phyloP scores from a whole-genome alignment of 1,140 invertebrate genomes.

The Mamestra configurata region DNA sequence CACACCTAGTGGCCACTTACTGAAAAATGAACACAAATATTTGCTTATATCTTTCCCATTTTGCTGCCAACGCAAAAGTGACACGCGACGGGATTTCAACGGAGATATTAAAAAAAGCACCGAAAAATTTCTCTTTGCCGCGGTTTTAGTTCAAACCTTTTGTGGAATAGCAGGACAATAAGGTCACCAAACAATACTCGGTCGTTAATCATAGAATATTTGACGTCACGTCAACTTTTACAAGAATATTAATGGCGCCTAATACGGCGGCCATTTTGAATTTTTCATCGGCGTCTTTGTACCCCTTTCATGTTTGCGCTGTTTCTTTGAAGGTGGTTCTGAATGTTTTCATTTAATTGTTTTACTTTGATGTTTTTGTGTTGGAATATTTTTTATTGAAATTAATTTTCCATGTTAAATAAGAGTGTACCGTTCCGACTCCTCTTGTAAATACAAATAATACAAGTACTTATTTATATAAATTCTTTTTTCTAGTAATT shows the following conservation, averaged over 20 bases:
- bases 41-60: conserved; percentile 71
- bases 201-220: conserved; percentile 70
- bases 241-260: conserved; percentile 59
- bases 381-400: not conserved
- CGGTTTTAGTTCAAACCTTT: conserved; percentile 58
- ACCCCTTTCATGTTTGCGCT: conserved; percentile 13
- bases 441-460: no score
- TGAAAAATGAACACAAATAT: conserved; percentile 76
- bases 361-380: conserved; percentile 17
- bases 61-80: conserved; percentile 65
- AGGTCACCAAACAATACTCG: conserved; percentile 64
- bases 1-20: conserved; percentile 55
- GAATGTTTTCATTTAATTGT: conserved; percentile 21
- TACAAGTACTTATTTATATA: no score
- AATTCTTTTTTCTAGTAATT: no score
- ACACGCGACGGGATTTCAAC: conserved; percentile 65
- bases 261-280: conserved; percentile 35
- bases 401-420: conserved; percentile 1
- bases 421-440: not conserved
- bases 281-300: conserved; percentile 23
- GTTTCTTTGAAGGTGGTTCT: not conserved
- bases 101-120: conserved; percentile 72
- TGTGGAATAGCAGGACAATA: conserved; percentile 64
- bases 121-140: conserved; percentile 57
- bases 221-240: conserved; percentile 65